Evolutionary conservation across 2,797 vertebrate species (phyloP).

Genomic region (Coendou prehensilis): DNA sequence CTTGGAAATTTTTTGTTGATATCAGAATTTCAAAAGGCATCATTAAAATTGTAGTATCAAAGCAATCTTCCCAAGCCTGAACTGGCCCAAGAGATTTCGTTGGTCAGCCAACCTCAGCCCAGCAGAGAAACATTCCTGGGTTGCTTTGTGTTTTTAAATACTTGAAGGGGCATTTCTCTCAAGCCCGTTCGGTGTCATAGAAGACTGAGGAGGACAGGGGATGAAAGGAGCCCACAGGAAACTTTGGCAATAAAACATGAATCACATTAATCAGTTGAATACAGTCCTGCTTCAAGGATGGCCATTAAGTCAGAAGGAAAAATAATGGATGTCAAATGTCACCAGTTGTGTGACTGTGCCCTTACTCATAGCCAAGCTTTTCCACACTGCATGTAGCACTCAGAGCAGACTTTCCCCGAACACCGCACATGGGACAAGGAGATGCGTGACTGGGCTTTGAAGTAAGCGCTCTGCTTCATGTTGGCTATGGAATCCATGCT

Average conservation of each 20-base stretch:
- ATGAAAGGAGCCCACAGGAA: background rate
- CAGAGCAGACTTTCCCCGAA: background rate
- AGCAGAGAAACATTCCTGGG: background rate
- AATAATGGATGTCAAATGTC: background rate
- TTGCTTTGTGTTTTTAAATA: constrained; percentile 19
- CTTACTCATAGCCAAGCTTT: background rate
- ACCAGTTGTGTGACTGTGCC: background rate
- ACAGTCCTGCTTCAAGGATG: background rate
- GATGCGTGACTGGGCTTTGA: background rate
- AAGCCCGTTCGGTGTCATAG: background rate
- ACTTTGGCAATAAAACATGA: background rate
- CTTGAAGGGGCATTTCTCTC: background rate
- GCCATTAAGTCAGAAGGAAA: background rate
- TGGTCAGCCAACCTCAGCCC: background rate
- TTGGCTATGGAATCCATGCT: background rate
- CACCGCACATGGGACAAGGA: background rate
- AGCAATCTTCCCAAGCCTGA: background rate
- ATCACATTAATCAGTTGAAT: background rate
- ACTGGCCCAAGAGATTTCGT: background rate
- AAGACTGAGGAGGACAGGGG: background rate
- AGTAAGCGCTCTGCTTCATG: background rate
- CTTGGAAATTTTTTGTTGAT: constrained; percentile 13
- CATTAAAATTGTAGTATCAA: constrained; percentile 27
- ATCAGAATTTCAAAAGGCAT: constrained; percentile 29
- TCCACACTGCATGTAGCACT: background rate